Base-by-base conservation (phyloP, 2,797 vertebrate genomes). In the Chrosomus eos region DNA sequence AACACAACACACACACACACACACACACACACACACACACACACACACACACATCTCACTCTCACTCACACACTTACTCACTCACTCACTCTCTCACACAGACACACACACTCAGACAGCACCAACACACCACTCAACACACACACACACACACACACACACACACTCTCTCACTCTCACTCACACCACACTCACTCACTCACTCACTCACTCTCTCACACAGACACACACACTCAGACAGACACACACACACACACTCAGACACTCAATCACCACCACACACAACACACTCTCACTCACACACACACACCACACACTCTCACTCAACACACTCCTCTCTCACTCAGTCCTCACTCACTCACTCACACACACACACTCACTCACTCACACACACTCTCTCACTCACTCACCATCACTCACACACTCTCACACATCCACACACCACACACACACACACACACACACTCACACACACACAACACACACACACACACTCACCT, bases 91-190 rank as follows among this genome's bases (percentile, higher is more conserved):
- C 40, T 9, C 64, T 5, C 28, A 19, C 64, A 5, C 28, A 18
- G 26, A 2, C 62, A 31, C 3, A 53, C n/a, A n/a, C n/a, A n/a
- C n/a, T n/a, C n/a, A n/a, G n/a, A n/a, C n/a, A n/a, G n/a, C n/a
- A n/a, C n/a, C n/a, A n/a, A n/a, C n/a, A n/a, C n/a, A n/a, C n/a
- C n/a, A n/a, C n/a, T n/a, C n/a, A n/a, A 31, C n/a, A 18, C 40
- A 28, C 71, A 28, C 40, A 82, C 84, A 81, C 45, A 71, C 28
- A 10, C 19, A 71, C 81, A 84, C 31, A n/a, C n/a, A n/a, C n/a
- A n/a, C n/a, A n/a, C n/a, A 76, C 70, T 51, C 58, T 58, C 5
- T 77, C 89, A 84, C 88, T 86, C 75, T n/a, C n/a, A n/a, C n/a
- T n/a, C n/a, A n/a, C n/a, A n/a, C n/a, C n/a, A n/a, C n/a, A n/a